These are phyloP conservation scores for Erebia aethiops DNA, from an alignment of 2,888 invertebrate genomes.

Conservation along the genomic window DNA sequence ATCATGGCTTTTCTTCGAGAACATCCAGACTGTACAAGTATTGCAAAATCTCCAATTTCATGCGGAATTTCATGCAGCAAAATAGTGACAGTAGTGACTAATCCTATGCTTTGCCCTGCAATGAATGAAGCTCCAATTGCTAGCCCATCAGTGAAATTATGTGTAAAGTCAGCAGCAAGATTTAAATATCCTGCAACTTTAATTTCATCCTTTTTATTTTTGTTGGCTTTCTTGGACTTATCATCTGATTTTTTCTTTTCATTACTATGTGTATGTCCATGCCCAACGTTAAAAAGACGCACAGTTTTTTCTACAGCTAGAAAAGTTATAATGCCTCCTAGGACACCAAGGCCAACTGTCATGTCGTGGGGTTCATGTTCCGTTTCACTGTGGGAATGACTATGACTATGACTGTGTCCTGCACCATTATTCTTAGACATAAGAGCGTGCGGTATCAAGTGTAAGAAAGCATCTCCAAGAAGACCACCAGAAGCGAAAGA, in stretches of 20 bases:
- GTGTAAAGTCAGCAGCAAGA: slow-evolving; percentile 98
- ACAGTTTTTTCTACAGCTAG: slow-evolving; percentile 96
- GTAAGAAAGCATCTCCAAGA: slow-evolving; percentile 98
- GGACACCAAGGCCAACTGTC: slow-evolving; percentile 96
- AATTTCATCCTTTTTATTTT: slow-evolving; percentile 72
- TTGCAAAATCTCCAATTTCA: slow-evolving; percentile 99
- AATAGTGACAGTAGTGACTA: slow-evolving; percentile 97
- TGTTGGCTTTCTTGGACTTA: slow-evolving; percentile 64
- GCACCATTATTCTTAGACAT: slow-evolving; percentile 58
- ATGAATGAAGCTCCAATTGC: slow-evolving; percentile 99
- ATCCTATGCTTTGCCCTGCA: slow-evolving; percentile 93
- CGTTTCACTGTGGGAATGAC: slow-evolving; percentile 78
- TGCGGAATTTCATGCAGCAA: slow-evolving; percentile 99
- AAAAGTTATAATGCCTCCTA: slow-evolving; percentile 96
- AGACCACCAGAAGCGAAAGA: slow-evolving; percentile 98
- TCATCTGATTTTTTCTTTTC: slow-evolving; percentile 73
- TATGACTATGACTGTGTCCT: slow-evolving; percentile 78
- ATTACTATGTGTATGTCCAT: slow-evolving; percentile 87
- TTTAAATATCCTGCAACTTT: slow-evolving; percentile 93
- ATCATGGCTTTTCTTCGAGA: slow-evolving; percentile 96
- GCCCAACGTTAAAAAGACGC: slow-evolving; percentile 92
- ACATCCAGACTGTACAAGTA: slow-evolving; percentile 98
- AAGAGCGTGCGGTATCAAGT: slow-evolving; percentile 98
- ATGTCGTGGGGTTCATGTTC: slow-evolving; percentile 87
- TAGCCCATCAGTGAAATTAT: slow-evolving; percentile 99